These are phyloP conservation scores for Acheta domesticus DNA, from an alignment of 2,888 invertebrate genomes.

Conservation along the genomic window DNA sequence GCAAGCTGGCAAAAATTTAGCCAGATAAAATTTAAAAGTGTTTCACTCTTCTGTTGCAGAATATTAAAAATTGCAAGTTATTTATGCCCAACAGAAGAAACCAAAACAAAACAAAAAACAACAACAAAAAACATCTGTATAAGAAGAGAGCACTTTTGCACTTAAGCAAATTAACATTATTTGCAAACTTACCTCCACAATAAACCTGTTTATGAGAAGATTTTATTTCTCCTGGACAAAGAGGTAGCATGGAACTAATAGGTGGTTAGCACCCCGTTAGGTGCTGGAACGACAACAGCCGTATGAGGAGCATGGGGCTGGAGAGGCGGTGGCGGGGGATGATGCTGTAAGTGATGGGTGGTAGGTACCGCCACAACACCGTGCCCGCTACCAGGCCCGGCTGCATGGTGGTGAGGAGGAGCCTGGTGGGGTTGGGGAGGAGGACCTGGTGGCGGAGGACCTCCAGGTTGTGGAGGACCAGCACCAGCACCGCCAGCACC, in stretches of 20 bases:
- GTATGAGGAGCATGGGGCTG: conserved; percentile 31
- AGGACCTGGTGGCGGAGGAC: conserved; percentile 25
- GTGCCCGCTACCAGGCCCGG: neutral
- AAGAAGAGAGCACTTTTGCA: neutral
- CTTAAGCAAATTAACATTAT: neutral
- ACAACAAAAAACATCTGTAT: too few species aligned
- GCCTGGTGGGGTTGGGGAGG: conserved; percentile 24
- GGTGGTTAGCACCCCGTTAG: conserved; percentile 28
- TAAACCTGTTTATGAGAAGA: neutral
- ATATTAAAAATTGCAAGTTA: too few species aligned
- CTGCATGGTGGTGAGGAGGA: conserved; percentile 20
- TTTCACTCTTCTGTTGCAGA: too few species aligned
- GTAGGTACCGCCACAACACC: neutral
- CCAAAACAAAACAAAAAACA: too few species aligned
- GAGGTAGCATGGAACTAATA: conserved; percentile 4
- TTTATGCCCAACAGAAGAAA: too few species aligned
- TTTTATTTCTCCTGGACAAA: conserved; percentile 12
- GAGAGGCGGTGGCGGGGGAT: conserved; percentile 28
- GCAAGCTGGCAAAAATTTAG: too few species aligned
- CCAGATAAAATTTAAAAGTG: too few species aligned
- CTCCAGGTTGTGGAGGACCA: conserved; percentile 24
- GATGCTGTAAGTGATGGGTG: conserved; percentile 27
- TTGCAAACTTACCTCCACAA: neutral
- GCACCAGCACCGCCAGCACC: neutral
- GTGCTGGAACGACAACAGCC: conserved; percentile 33